phyloP scores from a whole-genome alignment of 2,113 vertebrate species.

The Mesitornis unicolor region DNA sequence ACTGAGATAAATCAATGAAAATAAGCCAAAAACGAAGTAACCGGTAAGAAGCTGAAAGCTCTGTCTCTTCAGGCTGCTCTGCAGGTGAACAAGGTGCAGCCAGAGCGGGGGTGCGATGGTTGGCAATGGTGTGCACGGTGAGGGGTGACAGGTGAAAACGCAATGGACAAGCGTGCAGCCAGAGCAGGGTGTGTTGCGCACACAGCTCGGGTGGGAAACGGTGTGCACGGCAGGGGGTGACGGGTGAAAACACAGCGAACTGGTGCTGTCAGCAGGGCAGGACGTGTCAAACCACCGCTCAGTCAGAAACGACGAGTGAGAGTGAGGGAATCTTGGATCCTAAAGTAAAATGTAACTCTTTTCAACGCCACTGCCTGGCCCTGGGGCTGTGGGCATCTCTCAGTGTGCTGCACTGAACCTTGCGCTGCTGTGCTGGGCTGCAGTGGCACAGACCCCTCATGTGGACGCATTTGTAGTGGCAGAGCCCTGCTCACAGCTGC shows the following conservation, averaged over 20 bases:
- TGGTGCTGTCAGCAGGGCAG: neutral
- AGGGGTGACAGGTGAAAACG: no score
- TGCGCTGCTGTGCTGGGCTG: neutral
- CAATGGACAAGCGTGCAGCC: neutral
- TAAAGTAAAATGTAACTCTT: neutral
- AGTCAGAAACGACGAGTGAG: neutral
- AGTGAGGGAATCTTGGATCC: neutral
- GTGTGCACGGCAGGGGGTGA: fast-evolving
- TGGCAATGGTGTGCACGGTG: no score
- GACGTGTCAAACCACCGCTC: neutral
- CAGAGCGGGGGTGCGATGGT: no score
- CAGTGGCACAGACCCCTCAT: constrained; percentile 15
- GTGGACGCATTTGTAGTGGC: neutral
- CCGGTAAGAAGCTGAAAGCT: neutral
- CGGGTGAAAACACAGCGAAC: neutral
- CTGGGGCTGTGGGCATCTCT: neutral
- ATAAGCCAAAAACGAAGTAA: neutral
- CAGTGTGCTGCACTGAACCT: neutral
- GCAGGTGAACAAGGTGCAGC: no score
- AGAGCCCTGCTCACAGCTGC: neutral
- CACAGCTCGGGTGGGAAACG: fast-evolving
- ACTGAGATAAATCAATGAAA: neutral
- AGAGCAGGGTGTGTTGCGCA: fast-evolving
- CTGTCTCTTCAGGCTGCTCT: neutral
- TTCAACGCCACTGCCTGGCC: neutral